Base-by-base conservation (phyloP, 2,797 vertebrate species). In the Pseudocheirus occidentalis region DNA sequence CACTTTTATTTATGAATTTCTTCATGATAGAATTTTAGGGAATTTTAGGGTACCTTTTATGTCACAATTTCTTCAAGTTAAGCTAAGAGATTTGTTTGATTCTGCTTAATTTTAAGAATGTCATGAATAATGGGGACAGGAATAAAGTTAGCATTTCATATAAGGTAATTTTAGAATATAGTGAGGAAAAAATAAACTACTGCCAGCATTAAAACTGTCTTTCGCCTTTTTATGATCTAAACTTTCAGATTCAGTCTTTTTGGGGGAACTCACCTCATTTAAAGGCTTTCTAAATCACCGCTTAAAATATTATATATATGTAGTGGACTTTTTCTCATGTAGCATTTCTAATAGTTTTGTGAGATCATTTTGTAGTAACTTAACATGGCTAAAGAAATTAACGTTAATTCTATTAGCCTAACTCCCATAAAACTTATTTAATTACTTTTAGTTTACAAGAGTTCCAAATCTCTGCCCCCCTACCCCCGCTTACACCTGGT, bases 361-460 rank as follows among this genome's bases (percentile, higher is more conserved):
- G 97, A 98, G 96, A 95, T 97, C 95, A 81, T 96, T 98, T 98
- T 97, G 97, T 97, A 90, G 16, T 90, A 97, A 97, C 95, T n/a
- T 96, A 98, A 94, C 93, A 92, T 97, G 97, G 94, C 91, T 97
- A 97, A 98, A 81, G 97, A 97, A 95, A 58, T 95, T 98, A 96
- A 98, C 93, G 97, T 97, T 96, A 97, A 98, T 97, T 98, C 97
- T 95, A 93, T 97, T 98, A 98, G 97, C 97, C 97, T 97, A 55
- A 97, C 94, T 98, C 97, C 97, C 94, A 0, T 95, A 97, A 97
- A 97, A 95, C 96, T 97, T 98, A 96, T 90, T n/a, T n/a, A n/a
- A n/a, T n/a, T n/a, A n/a, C n/a, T n/a, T n/a, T n/a, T n/a, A n/a
- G n/a, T n/a, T n/a, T n/a, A n/a, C n/a, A n/a, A n/a, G 53, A 53